Evolutionary conservation across 2,888 invertebrate species (phyloP).

Genomic region (Pasiphila rectangulata): DNA sequence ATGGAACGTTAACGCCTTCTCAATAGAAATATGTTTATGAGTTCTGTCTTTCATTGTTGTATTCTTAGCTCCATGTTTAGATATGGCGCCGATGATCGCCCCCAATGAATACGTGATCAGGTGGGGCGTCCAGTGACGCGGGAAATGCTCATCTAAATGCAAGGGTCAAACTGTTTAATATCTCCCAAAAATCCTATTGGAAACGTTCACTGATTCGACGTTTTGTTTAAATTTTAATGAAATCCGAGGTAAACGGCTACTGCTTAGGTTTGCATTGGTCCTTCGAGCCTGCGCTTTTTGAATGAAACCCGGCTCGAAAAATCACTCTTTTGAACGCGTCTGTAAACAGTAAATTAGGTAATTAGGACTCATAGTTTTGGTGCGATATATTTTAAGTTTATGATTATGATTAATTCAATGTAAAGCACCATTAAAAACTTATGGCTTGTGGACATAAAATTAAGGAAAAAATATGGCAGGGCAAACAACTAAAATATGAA

Average conservation of each 20-base stretch:
- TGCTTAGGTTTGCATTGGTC: neutral
- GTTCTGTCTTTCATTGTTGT: no score
- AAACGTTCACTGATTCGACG: slow-evolving; percentile 28
- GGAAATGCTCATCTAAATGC: slow-evolving; percentile 70
- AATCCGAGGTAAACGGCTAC: neutral
- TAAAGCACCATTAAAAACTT: no score
- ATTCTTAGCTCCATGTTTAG: slow-evolving; percentile 32
- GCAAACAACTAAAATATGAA: neutral
- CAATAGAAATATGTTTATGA: no score
- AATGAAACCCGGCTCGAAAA: slow-evolving; percentile 22
- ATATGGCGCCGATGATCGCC: slow-evolving; percentile 44
- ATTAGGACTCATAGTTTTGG: no score
- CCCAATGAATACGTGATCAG: slow-evolving; percentile 72
- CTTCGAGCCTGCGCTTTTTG: slow-evolving; percentile 19
- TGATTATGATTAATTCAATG: no score
- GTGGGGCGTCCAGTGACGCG: slow-evolving; percentile 46
- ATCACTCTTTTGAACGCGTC: slow-evolving; percentile 8
- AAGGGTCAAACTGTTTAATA: slow-evolving; percentile 64
- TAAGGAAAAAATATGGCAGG: no score
- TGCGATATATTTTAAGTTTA: no score
- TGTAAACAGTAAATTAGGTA: no score
- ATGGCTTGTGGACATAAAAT: no score
- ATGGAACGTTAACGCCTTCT: no score
- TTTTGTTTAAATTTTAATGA: slow-evolving; percentile 28
- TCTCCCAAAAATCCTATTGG: slow-evolving; percentile 47